phyloP scores from a whole-genome alignment of 2,797 vertebrate species.

The Petrocephalus schoutedeni region DNA sequence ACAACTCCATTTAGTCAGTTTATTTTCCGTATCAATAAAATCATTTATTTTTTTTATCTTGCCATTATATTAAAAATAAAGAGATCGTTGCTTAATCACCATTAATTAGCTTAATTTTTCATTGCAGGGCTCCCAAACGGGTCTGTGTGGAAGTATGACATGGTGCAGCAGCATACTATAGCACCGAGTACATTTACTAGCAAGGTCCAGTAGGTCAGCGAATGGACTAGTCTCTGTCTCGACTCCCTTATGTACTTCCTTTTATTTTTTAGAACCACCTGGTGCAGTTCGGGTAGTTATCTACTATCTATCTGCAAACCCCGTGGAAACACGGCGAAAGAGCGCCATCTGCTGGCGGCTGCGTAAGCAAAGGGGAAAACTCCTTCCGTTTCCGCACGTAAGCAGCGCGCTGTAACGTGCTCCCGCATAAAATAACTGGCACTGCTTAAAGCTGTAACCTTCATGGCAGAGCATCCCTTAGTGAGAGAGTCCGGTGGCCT shows the following conservation, averaged over 20 bases:
- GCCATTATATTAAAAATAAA: neutral
- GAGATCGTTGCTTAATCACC: neutral
- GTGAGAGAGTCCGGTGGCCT: neutral
- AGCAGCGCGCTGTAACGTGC: constrained; percentile 25
- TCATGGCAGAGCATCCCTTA: neutral
- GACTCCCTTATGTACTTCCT: neutral
- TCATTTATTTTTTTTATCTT: neutral
- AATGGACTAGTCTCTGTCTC: neutral
- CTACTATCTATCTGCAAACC: neutral
- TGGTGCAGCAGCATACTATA: neutral
- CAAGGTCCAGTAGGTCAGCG: neutral
- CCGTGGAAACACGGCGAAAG: neutral
- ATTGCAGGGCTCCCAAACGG: neutral
- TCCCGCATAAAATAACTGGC: neutral
- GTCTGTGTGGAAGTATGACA: neutral
- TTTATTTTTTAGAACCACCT: neutral
- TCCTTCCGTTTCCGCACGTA: constrained; percentile 49
- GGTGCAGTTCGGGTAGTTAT: neutral
- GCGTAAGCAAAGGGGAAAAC: accelerated
- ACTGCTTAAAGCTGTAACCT: neutral
- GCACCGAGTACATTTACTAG: neutral
- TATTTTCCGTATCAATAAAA: neutral
- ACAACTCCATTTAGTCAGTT: neutral
- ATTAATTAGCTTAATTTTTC: neutral
- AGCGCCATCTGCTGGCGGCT: constrained; percentile 42